Evolutionary conservation across 2,113 vertebrate genomes (phyloP).

Genomic region (Balaeniceps rex): DNA sequence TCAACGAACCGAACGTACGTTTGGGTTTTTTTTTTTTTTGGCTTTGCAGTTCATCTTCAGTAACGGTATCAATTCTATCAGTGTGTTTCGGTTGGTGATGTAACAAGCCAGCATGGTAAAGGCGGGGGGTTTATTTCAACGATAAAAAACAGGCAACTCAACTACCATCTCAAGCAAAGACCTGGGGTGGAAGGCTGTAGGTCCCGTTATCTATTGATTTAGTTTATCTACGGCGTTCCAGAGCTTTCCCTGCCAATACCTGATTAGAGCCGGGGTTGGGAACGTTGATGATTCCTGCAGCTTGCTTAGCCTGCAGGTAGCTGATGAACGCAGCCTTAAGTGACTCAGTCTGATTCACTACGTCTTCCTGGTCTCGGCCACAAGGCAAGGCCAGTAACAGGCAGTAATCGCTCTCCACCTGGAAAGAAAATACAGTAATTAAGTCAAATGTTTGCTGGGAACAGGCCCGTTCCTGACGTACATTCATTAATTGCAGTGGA

Average conservation of each 20-base stretch:
- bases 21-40: too few relatives aligned
- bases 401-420: conserved; percentile 98
- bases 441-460: not conserved
- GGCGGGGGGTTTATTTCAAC: rapidly evolving
- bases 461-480: not conserved
- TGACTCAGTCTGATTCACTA: conserved; percentile 93
- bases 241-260: conserved; percentile 49
- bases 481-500: not conserved
- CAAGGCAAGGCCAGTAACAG: conserved; percentile 94
- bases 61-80: rapidly evolving
- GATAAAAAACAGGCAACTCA: not conserved
- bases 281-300: conserved; percentile 97
- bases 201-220: rapidly evolving
- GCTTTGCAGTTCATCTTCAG: not conserved
- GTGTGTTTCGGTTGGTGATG: rapidly evolving
- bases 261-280: conserved; percentile 98
- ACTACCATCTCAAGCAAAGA: rapidly evolving
- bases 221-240: too few relatives aligned
- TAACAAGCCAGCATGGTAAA: not conserved
- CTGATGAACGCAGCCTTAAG: conserved; percentile 97
- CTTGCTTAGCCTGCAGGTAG: conserved; percentile 97
- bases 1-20: rapidly evolving
- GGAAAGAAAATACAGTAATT: not conserved
- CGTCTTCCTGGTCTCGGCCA: conserved; percentile 95
- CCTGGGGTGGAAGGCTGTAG: rapidly evolving